phyloP scores from a whole-genome alignment of 2,888 invertebrate genomes.

The Bedellia somnulentella region DNA sequence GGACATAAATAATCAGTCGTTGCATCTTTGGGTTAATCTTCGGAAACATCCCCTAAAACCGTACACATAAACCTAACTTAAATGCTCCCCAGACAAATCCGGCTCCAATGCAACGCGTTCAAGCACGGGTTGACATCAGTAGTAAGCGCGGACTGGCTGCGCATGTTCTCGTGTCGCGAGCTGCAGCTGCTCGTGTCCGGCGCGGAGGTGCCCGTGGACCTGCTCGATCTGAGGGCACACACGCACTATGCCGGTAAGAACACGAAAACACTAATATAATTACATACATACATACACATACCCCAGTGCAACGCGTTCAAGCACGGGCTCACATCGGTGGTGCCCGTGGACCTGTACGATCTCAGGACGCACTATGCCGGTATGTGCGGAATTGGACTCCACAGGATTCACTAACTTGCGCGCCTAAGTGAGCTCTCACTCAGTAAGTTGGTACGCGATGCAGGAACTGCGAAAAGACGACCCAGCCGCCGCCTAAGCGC shows the following conservation, averaged over 20 bases:
- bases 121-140: constrained; percentile 89
- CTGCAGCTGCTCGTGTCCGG: constrained; percentile 96
- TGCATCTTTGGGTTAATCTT: too few relatives aligned
- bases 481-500: too few relatives aligned
- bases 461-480: too few relatives aligned
- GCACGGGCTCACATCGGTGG: constrained; percentile 86
- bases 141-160: constrained; percentile 88
- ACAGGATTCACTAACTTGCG: too few relatives aligned
- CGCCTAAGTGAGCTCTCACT: too few relatives aligned
- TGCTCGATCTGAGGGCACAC: constrained; percentile 82
- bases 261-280: too few relatives aligned
- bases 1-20: too few relatives aligned
- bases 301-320: constrained; percentile 90
- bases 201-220: constrained; percentile 90
- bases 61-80: too few relatives aligned
- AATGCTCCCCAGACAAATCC: constrained; percentile 66
- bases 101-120: constrained; percentile 85
- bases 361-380: constrained; percentile 83
- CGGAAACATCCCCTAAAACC: too few relatives aligned
- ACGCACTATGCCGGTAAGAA: constrained; percentile 85
- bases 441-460: too few relatives aligned
- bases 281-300: too few relatives aligned
- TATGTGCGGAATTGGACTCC: too few relatives aligned
- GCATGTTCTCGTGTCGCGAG: constrained; percentile 90
- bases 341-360: constrained; percentile 91